Base-by-base conservation (phyloP, 2,888 invertebrate genomes). In the Tipula unca region DNA sequence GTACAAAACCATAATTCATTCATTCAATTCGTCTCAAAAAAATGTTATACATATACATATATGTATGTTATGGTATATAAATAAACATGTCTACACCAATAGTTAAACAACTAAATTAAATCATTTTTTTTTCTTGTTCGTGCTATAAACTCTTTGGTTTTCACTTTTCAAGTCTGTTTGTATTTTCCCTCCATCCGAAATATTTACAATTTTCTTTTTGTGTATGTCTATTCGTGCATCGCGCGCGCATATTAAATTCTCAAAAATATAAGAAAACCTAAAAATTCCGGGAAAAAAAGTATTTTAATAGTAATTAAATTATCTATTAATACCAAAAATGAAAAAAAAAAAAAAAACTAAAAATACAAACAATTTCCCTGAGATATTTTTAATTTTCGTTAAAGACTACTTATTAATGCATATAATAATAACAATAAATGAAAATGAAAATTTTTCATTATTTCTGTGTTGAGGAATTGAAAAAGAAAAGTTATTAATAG, bases 391-490 rank as follows among this genome's bases (percentile, higher is more conserved):
- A 69, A 69, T 69, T 69, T 69, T 69, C 69, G 10, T 69, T 69
- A 25, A 69, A n/a, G 69, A 69, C 69, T 69, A 69, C 69, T 69
- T 69, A 69, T 69, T 69, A 69, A 69, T 69, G 69, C 69, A 69
- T 69, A 69, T 54, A 54, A n/a, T 69, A 69, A 69, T 69, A 69
- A 69, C 69, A 69, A 69, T 69, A 69, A 69, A 69, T 69, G 69
- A 69, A 69, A 69, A 69, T 69, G n/a, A n/a, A n/a, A n/a, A n/a
- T 14, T 25, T 25, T 48, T 48, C 17, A 3, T 10, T 69, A 8
- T 69, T 69, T 25, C 2, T 69, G 25, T 69, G 20, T 10, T 6
- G n/a, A n/a, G n/a, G 20, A 25, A 3, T 10, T 25, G 69, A 69
- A n/a, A n/a, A n/a, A 25, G 69, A 69, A 69, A 69, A 69, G 69